Conservation (phyloP, 2,797 vertebrate genomes). For the Mormyrops attenuatus region DNA sequence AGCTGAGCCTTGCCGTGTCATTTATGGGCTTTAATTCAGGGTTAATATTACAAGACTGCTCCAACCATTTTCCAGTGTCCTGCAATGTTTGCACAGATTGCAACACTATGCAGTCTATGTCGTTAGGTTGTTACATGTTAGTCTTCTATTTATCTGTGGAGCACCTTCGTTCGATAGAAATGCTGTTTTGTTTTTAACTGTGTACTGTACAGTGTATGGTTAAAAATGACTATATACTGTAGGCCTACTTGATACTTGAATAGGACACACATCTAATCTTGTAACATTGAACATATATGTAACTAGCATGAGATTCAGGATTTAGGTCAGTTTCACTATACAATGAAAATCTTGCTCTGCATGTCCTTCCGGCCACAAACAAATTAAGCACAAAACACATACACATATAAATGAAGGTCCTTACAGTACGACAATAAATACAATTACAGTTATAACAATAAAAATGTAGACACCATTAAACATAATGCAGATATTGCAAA, state of each 20-base stretch:
- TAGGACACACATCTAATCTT: neutral
- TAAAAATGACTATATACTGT: neutral
- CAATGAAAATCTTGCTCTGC: neutral
- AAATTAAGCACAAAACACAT: too few species aligned
- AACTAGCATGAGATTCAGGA: neutral
- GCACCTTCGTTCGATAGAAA: neutral
- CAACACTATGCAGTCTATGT: neutral
- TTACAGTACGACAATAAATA: neutral
- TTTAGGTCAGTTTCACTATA: neutral
- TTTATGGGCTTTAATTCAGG: neutral
- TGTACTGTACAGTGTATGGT: neutral
- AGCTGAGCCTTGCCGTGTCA: neutral
- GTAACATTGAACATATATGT: neutral
- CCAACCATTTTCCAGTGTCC: neutral
- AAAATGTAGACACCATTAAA: neutral
- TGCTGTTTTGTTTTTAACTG: neutral
- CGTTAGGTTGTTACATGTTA: neutral
- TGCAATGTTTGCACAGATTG: neutral
- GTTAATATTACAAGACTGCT: neutral
- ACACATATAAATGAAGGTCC: neutral
- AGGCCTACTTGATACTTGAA: neutral
- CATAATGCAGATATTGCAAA: neutral
- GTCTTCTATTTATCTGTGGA: neutral
- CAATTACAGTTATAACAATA: neutral
- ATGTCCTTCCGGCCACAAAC: neutral